phyloP scores from a whole-genome alignment of 2,113 vertebrate genomes.

The Bombycilla garrulus region DNA sequence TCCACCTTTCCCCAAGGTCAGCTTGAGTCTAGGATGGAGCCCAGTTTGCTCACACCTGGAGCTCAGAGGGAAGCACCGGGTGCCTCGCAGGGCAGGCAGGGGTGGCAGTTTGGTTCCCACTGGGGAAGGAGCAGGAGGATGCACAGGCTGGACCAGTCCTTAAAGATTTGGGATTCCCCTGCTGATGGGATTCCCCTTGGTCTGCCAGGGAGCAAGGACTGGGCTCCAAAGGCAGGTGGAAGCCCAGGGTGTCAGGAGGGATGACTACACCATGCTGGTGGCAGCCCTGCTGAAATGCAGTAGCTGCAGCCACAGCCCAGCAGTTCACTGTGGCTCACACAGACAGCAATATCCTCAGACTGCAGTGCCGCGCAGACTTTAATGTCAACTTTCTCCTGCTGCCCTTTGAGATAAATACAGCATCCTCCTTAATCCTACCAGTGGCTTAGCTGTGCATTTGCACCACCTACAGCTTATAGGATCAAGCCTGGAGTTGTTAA shows the following conservation, averaged over 20 bases:
- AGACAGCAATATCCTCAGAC: neutral
- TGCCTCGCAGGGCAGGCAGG: accelerated
- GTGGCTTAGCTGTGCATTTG: constrained; percentile 4
- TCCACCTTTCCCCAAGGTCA: neutral
- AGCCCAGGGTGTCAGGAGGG: neutral
- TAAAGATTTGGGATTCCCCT: neutral
- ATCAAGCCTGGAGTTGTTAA: constrained; percentile 35
- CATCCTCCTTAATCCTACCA: neutral
- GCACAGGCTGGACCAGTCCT: neutral
- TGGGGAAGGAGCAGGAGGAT: neutral
- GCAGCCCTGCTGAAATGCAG: accelerated
- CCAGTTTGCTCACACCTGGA: neutral
- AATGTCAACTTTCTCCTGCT: neutral
- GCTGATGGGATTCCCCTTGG: neutral
- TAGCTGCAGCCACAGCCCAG: neutral
- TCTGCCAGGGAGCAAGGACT: neutral
- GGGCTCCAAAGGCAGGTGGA: neutral
- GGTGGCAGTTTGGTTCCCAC: accelerated
- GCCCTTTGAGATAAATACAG: constrained; percentile 22
- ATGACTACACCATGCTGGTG: accelerated
- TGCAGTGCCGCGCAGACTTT: neutral
- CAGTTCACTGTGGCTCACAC: accelerated
- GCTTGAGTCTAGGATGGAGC: accelerated
- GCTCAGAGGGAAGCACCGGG: neutral
- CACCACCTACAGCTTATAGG: neutral